These are phyloP conservation scores for Chloroceryle inda DNA, from an alignment of 2,797 vertebrate genomes.

Conservation along the genomic window DNA sequence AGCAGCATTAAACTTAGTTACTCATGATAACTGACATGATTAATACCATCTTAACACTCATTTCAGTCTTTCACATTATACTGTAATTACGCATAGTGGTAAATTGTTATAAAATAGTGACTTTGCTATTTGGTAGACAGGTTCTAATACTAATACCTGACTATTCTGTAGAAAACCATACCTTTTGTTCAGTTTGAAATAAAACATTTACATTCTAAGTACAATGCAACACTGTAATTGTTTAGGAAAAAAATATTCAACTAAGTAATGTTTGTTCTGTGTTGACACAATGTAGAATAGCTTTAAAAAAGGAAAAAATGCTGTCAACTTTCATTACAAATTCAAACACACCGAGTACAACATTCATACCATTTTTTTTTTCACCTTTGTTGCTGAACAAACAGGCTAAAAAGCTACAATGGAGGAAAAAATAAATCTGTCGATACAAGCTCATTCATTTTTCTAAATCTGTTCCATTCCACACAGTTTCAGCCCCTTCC, in stretches of 20 bases:
- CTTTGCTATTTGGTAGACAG: conserved; percentile 77
- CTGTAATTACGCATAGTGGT: conserved; percentile 81
- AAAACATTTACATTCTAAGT: conserved; percentile 76
- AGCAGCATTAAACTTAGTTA: conserved; percentile 86
- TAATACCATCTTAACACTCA: conserved; percentile 78
- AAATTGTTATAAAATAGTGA: conserved; percentile 82
- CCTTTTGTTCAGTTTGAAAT: conserved; percentile 71
- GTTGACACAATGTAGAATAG: conserved; percentile 67
- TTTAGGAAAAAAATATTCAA: conserved; percentile 57
- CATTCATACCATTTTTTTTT: conserved; percentile 73
- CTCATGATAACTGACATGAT: conserved; percentile 81
- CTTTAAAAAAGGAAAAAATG: conserved; percentile 69
- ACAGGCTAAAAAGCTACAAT: conserved; percentile 73
- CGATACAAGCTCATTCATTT: conserved; percentile 11
- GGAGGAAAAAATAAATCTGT: conserved; percentile 54
- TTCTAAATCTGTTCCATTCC: conserved; percentile 57
- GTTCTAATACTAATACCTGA: conserved; percentile 76
- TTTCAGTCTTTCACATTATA: conserved; percentile 85
- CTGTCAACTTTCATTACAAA: conserved; percentile 67
- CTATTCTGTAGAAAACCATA: conserved; percentile 73
- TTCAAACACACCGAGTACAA: conserved; percentile 74
- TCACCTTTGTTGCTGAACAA: conserved; percentile 73
- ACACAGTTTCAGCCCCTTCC: conserved; percentile 65
- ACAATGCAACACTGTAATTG: conserved; percentile 76
- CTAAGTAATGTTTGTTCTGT: conserved; percentile 68